Percentiles rank a stretch among this genome's conserved stretches.
These are phyloP conservation scores for Calephelis perditalis DNA, from an alignment of 2,888 invertebrate species.

Conservation along the genomic window DNA sequence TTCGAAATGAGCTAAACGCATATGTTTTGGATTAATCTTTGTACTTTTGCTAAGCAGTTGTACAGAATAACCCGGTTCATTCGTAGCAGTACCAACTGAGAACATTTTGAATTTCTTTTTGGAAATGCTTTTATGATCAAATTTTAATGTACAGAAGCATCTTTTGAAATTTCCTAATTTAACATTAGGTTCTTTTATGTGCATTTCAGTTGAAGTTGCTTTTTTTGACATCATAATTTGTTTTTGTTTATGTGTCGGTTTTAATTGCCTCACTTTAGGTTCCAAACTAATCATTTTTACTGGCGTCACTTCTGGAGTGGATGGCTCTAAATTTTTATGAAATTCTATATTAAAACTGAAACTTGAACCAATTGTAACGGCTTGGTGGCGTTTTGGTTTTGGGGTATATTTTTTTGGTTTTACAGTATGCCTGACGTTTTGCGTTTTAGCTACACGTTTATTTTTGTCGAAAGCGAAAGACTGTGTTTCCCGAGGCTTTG, in stretches of 20 bases:
- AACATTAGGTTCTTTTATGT: conserved; percentile 11
- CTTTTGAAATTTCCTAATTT: conserved; percentile 21
- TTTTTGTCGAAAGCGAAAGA: conserved; percentile 16
- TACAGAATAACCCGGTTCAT: background rate
- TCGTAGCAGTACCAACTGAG: background rate
- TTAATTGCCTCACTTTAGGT: background rate
- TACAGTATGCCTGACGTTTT: conserved; percentile 5
- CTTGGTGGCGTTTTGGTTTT: conserved; percentile 20
- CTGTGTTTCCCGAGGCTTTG: conserved; percentile 28
- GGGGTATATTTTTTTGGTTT: conserved; percentile 1
- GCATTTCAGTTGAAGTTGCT: conserved; percentile 4
- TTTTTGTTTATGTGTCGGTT: background rate
- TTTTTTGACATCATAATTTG: background rate
- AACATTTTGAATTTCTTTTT: background rate
- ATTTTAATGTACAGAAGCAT: conserved; percentile 28
- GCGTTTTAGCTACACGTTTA: conserved; percentile 1
- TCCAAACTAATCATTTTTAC: background rate
- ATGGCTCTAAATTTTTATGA: conserved; percentile 26
- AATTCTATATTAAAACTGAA: conserved; percentile 33
- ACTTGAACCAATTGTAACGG: conserved; percentile 31
- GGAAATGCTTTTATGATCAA: conserved; percentile 8
- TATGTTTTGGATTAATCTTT: conserved; percentile 13
- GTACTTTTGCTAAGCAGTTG: conserved; percentile 14
- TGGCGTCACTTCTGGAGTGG: background rate
- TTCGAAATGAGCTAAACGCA: conserved; percentile 31